Evolutionary conservation across 2,113 vertebrate species (phyloP).

Genomic region (Melozone crissalis): DNA sequence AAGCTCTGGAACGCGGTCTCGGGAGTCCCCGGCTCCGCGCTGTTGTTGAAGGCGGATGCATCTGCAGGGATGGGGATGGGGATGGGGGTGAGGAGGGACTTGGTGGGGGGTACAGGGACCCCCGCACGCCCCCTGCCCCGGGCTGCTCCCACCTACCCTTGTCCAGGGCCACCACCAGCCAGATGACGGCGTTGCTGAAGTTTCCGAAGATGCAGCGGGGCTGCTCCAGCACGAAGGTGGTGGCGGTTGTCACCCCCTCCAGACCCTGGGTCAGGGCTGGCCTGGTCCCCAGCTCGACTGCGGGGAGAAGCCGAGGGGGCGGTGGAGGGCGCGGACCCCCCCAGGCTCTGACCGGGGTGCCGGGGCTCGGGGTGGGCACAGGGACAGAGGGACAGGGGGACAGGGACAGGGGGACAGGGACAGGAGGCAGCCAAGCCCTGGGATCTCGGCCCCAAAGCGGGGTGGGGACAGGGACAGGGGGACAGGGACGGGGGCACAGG

Average conservation of each 20-base stretch:
- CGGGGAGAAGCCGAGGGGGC: neutral
- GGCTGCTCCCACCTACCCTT: neutral
- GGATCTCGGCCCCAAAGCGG: too few relatives aligned
- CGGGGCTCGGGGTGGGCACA: accelerated
- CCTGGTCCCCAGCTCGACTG: accelerated
- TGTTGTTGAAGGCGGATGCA: accelerated
- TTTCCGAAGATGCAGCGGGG: slow-evolving; percentile 4
- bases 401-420: neutral
- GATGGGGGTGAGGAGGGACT: neutral
- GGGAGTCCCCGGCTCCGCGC: accelerated
- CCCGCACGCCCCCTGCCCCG: neutral
- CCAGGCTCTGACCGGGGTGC: accelerated
- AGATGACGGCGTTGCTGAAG: neutral
- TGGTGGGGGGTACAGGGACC: accelerated
- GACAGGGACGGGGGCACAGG: too few relatives aligned
- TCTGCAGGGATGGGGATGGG: neutral
- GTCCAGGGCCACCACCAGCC: slow-evolving; percentile 68
- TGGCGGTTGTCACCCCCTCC: neutral
- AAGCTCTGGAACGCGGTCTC: neutral
- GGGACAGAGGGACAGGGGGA: neutral
- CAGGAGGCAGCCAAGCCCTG: too few relatives aligned
- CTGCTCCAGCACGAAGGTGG: slow-evolving; percentile 71
- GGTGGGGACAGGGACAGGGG: neutral
- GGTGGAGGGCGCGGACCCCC: accelerated
- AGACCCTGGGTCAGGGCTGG: neutral